Conservation (phyloP, 2,888 invertebrate genomes). For the Conops quadrifasciatus region DNA sequence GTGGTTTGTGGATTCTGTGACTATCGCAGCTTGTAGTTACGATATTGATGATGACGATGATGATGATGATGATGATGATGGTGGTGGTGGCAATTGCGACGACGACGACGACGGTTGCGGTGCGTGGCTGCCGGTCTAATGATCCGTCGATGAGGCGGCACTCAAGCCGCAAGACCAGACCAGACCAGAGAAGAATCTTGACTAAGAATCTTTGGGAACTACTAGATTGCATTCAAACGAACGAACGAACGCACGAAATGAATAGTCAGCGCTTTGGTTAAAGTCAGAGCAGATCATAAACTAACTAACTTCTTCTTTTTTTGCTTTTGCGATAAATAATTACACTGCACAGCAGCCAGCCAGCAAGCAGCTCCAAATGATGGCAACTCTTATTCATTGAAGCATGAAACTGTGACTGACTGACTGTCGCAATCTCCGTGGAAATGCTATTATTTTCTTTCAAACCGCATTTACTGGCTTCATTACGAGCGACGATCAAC, state of each 20-base stretch:
- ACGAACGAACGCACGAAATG: too few relatives aligned
- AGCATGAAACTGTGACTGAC: too few relatives aligned
- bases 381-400: too few relatives aligned
- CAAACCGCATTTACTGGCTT: constrained; percentile 15
- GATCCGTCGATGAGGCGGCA: too few relatives aligned
- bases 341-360: too few relatives aligned
- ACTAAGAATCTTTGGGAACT: background rate
- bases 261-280: background rate
- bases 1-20: too few relatives aligned
- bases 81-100: constrained; percentile 1
- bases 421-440: background rate
- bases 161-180: too few relatives aligned
- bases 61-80: background rate
- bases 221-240: constrained; percentile 16
- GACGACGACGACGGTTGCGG: background rate
- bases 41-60: background rate
- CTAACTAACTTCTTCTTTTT: constrained; percentile 1
- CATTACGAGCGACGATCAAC: constrained; percentile 15
- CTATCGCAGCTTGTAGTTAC: background rate
- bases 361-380: too few relatives aligned
- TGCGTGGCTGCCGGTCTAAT: too few relatives aligned
- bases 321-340: constrained; percentile 32
- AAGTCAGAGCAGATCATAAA: constrained; percentile 39
- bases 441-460: constrained; percentile 26
- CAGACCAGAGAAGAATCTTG: too few relatives aligned